Base-by-base conservation (phyloP, 2,797 vertebrate species). In the Fringilla coelebs region DNA sequence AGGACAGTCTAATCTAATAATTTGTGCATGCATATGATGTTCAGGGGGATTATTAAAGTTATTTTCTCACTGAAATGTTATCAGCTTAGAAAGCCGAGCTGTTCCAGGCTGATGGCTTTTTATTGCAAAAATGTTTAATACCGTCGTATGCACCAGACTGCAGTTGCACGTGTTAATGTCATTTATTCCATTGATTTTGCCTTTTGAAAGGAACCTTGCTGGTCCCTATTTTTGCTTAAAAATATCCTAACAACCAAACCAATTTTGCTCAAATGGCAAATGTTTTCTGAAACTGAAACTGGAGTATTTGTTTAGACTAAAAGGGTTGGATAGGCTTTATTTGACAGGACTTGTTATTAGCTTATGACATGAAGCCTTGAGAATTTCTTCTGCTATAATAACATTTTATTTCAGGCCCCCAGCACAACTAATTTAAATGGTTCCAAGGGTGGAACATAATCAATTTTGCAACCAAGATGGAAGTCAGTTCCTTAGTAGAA, bases 1-100 rank as follows among this genome's bases (percentile, higher is more conserved):
- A 92, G 93, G 95, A 92, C 84, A 96, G 76, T 87, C 76, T 96
- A 95, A 93, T 96, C 84, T 96, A 93, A 94, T 95, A 94, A 97
- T 96, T 95, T 97, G 79, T 95, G 87, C 83, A 93, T 93, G 70
- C 72, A 80, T 89, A 95, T 60, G 93, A 90, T 90, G 74, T 96
- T 96, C 84, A 85, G 79, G 45, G 61, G 88, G 82, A 93, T 95
- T 94, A 96, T 85, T 96, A 87, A 95, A 93, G 83, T 89, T 85
- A 93, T 97, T 96, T 95, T 91, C 92, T 94, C 92, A 78, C 79
- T 90, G 28, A 90, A 96, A 84, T 74, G 34, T 94, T 96, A 94
- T 94, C 94, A 96, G 63, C 85, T 96, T 88, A 90, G 94, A 91
- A 93, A 95, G 63, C 60, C 0, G 22, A 93, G 83, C 74, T 90